A percentile compares a stretch with the other conserved stretches of the same genome.
Conservation (phyloP, 2,888 invertebrate species). For the Zygaena filipendulae region DNA sequence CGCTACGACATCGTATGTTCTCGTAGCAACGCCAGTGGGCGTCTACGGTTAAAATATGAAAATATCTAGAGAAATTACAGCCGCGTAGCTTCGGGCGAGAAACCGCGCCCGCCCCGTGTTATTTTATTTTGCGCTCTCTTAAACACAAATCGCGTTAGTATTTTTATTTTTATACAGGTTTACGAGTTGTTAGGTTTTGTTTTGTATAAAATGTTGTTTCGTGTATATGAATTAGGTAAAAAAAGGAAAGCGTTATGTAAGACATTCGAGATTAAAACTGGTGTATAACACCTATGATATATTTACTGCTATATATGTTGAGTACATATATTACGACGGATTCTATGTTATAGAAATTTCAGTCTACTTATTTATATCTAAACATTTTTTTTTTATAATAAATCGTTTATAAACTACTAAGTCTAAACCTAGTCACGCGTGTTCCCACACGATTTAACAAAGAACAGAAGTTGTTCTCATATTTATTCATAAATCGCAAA, state of each 20-base stretch:
- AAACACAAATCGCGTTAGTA: slow-evolving; percentile 41
- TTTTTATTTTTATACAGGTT: slow-evolving; percentile 35
- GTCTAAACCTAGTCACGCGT: too few relatives aligned
- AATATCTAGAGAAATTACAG: slow-evolving; percentile 62
- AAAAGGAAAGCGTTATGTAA: too few relatives aligned
- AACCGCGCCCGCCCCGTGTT: slow-evolving; percentile 58
- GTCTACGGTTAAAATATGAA: slow-evolving; percentile 52
- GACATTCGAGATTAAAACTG: too few relatives aligned
- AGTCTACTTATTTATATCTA: too few relatives aligned
- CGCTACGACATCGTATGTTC: slow-evolving; percentile 39
- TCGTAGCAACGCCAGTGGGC: slow-evolving; percentile 45
- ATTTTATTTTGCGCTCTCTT: slow-evolving; percentile 65
- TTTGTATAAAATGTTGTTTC: slow-evolving; percentile 26
- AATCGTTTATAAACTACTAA: too few relatives aligned
- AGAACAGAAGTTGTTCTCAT: slow-evolving; percentile 20
- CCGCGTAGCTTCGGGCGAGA: slow-evolving; percentile 38
- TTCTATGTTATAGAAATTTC: too few relatives aligned
- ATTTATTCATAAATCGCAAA: slow-evolving; percentile 55
- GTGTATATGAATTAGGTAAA: too few relatives aligned
- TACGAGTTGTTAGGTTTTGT: slow-evolving; percentile 36
- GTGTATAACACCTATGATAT: too few relatives aligned
- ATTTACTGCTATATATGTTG: too few relatives aligned
- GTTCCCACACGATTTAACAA: slow-evolving; percentile 18
- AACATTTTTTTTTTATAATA: too few relatives aligned
- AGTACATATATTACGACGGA: too few relatives aligned